Evolutionary conservation across 2,797 vertebrate species (phyloP).

Genomic region (Myiothlypis coronata): DNA sequence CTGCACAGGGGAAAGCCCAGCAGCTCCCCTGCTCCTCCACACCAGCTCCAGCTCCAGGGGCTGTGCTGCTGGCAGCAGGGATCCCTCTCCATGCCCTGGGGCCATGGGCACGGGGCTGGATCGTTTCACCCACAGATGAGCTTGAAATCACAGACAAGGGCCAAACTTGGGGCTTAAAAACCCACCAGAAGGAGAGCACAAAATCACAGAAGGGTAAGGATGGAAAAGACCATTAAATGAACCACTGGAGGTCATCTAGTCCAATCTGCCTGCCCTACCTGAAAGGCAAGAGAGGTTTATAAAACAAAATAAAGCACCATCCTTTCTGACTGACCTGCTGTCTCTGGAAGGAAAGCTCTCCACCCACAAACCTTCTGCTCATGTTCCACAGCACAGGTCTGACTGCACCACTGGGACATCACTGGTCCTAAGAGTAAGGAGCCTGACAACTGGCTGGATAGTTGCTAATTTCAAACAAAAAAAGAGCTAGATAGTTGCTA

Average conservation of each 20-base stretch:
- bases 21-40: neutral
- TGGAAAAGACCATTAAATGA: neutral
- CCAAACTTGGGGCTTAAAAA: neutral
- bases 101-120: accelerated
- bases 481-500: too few relatives aligned
- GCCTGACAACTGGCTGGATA: neutral
- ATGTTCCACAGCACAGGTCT: neutral
- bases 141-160: neutral
- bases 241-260: neutral
- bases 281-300: neutral
- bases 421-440: neutral
- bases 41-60: neutral
- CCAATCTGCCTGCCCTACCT: neutral
- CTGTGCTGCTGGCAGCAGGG: neutral
- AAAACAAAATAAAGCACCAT: neutral
- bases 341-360: neutral
- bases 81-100: neutral
- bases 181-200: neutral
- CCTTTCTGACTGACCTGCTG: neutral
- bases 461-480: neutral
- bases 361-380: neutral
- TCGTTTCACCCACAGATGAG: neutral
- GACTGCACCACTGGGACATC: neutral
- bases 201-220: neutral
- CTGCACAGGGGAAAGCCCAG: neutral